Conservation (phyloP, 2,797 vertebrate genomes). For the Oreochromis grahami region DNA sequence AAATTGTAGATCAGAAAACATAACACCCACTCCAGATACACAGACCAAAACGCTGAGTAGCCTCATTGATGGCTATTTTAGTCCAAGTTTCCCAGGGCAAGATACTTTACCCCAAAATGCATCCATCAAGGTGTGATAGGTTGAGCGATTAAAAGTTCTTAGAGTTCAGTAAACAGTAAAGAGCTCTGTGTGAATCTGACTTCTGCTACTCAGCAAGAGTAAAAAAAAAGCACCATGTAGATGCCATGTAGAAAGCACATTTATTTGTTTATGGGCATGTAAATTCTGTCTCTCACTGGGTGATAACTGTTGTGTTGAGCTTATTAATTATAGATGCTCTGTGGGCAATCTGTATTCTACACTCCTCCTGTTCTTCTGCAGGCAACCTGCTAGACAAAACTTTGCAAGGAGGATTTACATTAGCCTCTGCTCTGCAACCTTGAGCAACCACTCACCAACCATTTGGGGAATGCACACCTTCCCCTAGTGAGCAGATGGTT, state of each 20-base stretch:
- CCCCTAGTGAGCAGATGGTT: neutral
- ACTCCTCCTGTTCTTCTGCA: too few relatives aligned
- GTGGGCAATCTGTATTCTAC: neutral
- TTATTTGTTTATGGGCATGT: neutral
- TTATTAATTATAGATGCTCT: neutral
- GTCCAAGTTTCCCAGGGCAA: neutral
- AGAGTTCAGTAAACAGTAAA: neutral
- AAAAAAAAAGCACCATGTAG: too few relatives aligned
- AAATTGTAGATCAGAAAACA: neutral
- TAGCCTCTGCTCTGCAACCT: too few relatives aligned
- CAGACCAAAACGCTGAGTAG: neutral
- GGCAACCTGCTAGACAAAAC: too few relatives aligned
- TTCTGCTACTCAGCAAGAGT: too few relatives aligned
- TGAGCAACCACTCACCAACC: too few relatives aligned
- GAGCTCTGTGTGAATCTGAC: too few relatives aligned
- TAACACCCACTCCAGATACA: neutral
- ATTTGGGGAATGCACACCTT: too few relatives aligned
- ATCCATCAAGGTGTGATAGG: accelerated
- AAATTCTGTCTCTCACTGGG: neutral
- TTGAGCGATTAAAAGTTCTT: neutral
- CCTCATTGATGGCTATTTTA: neutral
- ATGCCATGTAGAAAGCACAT: too few relatives aligned
- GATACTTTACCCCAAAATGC: neutral
- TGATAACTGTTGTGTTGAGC: neutral
- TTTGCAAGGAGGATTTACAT: too few relatives aligned